Evolutionary conservation across 2,113 vertebrate genomes (phyloP).

Genomic region (Dipodomys merriami): DNA sequence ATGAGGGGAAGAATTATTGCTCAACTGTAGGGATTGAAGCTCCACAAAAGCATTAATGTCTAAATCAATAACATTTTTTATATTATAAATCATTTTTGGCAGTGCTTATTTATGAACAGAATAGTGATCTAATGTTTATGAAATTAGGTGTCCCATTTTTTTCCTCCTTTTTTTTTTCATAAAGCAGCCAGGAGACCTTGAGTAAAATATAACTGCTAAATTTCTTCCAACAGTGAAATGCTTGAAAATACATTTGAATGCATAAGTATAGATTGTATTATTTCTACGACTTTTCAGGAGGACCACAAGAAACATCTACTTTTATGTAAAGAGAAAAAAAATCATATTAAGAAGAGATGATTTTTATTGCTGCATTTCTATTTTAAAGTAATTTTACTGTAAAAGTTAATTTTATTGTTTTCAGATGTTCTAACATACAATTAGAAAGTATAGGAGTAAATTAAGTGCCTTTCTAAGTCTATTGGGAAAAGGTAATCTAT

Average conservation of each 20-base stretch:
- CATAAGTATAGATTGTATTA: slow-evolving; percentile 24
- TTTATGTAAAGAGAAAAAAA: slow-evolving; percentile 55
- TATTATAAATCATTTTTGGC: slow-evolving; percentile 48
- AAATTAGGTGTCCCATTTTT: slow-evolving; percentile 8
- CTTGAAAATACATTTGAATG: slow-evolving; percentile 41
- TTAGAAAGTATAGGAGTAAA: slow-evolving; percentile 23
- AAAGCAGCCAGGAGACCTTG: background rate
- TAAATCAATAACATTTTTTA: slow-evolving; percentile 41
- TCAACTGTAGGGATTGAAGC: slow-evolving; percentile 11
- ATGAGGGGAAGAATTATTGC: slow-evolving; percentile 30
- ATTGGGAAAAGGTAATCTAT: background rate
- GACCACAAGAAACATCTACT: slow-evolving; percentile 4
- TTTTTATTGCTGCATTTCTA: slow-evolving; percentile 28
- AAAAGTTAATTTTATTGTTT: background rate
- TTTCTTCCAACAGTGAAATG: background rate
- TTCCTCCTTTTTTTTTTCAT: background rate
- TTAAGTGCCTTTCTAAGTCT: slow-evolving; percentile 24
- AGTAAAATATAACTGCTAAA: slow-evolving; percentile 8
- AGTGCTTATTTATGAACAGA: slow-evolving; percentile 51
- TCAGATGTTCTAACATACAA: slow-evolving; percentile 25
- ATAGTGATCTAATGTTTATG: slow-evolving; percentile 53
- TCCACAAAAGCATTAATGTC: slow-evolving; percentile 42
- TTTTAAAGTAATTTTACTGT: slow-evolving; percentile 31
- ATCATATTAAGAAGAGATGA: slow-evolving; percentile 37
- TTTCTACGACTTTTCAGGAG: slow-evolving; percentile 25